Evolutionary conservation across 2,797 vertebrate species (phyloP).

Genomic region (Rhabdophis nuchalis): DNA sequence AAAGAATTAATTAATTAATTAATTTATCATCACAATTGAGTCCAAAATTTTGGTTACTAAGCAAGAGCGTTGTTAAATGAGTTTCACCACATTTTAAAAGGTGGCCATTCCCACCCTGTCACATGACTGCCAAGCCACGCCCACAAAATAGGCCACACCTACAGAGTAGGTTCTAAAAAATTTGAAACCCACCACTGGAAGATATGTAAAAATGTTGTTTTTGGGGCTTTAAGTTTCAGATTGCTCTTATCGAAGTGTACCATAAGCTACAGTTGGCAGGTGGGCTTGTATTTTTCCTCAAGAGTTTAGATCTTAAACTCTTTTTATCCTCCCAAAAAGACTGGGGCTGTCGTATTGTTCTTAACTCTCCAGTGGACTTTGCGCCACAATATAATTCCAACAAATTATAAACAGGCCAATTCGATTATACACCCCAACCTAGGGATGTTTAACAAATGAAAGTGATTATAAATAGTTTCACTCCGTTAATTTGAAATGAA

Average conservation of each 20-base stretch:
- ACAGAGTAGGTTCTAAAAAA: no score
- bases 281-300: not conserved
- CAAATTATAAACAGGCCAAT: not conserved
- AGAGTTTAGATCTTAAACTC: not conserved
- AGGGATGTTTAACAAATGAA: not conserved
- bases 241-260: not conserved
- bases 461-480: not conserved
- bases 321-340: not conserved
- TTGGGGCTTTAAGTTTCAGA: conserved; percentile 6
- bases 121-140: no score
- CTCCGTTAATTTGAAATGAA: not conserved
- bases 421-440: not conserved
- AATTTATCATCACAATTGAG: no score
- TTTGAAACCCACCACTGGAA: no score
- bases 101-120: no score
- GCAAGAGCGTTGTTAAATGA: no score
- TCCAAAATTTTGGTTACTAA: no score
- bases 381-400: not conserved
- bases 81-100: no score
- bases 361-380: not conserved
- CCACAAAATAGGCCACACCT: no score
- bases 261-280: not conserved
- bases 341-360: not conserved
- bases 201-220: conserved; percentile 14
- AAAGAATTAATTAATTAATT: no score